These are phyloP conservation scores for Tetramorium bicarinatum DNA, from an alignment of 2,888 invertebrate genomes.

Conservation along the genomic window DNA sequence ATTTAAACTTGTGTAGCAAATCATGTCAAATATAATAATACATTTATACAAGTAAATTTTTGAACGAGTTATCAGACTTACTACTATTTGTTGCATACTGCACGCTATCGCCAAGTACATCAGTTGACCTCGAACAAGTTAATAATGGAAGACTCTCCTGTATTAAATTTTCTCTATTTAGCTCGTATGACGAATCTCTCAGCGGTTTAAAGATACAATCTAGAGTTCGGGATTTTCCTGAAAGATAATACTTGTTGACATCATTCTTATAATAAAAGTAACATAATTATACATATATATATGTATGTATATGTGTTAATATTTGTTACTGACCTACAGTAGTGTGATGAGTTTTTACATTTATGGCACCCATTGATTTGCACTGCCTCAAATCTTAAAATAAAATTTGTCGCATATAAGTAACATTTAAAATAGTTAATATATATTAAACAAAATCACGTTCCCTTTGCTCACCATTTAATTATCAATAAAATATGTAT, in stretches of 20 bases:
- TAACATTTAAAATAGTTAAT: background rate
- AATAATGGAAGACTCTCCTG: constrained; percentile 77
- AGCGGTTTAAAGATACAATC: constrained; percentile 75
- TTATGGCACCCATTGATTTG: constrained; percentile 81
- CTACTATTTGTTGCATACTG: constrained; percentile 9
- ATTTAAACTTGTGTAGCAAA: background rate
- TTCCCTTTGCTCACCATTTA: background rate
- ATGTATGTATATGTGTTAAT: background rate
- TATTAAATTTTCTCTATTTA: constrained; percentile 69
- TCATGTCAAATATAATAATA: constrained; percentile 1
- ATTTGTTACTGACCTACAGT: constrained; percentile 31
- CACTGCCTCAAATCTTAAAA: constrained; percentile 79
- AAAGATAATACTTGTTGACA: constrained; percentile 12
- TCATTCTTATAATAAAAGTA: background rate
- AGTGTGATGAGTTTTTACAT: constrained; percentile 61
- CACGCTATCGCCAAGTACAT: constrained; percentile 10
- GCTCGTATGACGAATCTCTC: constrained; percentile 65
- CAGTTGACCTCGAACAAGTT: constrained; percentile 70
- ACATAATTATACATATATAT: background rate
- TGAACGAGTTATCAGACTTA: background rate
- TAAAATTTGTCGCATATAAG: constrained; percentile 28
- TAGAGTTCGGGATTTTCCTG: constrained; percentile 76
- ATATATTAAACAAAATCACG: background rate
- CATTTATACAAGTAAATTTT: constrained; percentile 7
- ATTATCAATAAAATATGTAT: background rate